Conservation (phyloP, 2,113 vertebrate species). For the Pygoscelis adeliae region DNA sequence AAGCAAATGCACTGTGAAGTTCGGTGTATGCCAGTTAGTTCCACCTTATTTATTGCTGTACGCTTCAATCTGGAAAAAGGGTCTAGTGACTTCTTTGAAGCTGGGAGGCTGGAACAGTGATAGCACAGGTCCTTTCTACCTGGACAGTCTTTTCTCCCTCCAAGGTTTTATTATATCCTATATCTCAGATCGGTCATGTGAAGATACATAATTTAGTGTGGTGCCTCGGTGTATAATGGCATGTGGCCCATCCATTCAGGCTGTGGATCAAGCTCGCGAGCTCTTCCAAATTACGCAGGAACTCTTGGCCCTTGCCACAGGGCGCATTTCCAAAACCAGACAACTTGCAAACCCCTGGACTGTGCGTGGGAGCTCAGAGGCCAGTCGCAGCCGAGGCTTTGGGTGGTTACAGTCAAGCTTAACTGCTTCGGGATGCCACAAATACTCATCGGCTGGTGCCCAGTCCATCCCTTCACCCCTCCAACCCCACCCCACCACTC, state of each 20-base stretch:
- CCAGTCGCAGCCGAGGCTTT: background rate
- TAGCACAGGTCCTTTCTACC: background rate
- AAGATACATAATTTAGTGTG: background rate
- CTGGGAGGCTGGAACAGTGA: background rate
- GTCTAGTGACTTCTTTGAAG: background rate
- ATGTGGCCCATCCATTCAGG: background rate
- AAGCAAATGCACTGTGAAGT: background rate
- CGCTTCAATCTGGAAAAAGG: background rate
- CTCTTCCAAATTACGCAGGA: background rate
- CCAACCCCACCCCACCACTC: background rate
- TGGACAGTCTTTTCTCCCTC: background rate
- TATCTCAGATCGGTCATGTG: background rate
- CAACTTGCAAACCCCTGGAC: background rate
- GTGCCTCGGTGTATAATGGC: background rate
- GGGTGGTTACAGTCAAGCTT: background rate
- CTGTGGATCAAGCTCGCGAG: background rate
- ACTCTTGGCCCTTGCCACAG: background rate
- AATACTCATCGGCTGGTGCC: background rate
- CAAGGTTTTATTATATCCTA: background rate
- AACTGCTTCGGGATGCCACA: background rate
- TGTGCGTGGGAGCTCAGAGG: background rate
- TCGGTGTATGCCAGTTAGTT: background rate
- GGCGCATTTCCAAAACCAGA: background rate
- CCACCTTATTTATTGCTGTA: background rate
- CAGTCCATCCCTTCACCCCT: background rate